These are phyloP conservation scores for Drosophila lutescens DNA, from an alignment of 2,888 invertebrate species.

Conservation along the genomic window DNA sequence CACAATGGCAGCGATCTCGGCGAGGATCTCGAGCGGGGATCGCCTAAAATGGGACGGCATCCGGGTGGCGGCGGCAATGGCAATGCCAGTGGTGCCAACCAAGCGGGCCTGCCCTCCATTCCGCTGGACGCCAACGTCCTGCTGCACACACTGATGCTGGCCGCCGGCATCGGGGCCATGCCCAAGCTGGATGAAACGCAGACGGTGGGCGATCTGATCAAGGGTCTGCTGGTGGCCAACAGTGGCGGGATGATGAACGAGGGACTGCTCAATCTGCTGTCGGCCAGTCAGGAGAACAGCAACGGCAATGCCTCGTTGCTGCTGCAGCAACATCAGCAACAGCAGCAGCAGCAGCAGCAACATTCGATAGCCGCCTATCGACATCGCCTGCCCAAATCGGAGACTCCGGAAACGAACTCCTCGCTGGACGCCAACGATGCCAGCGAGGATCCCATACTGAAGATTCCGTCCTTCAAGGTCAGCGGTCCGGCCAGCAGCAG, in stretches of 20 bases:
- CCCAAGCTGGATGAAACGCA: conserved; percentile 79
- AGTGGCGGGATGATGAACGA: conserved; percentile 61
- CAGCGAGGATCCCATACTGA: conserved; percentile 90
- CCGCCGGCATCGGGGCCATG: conserved; percentile 72
- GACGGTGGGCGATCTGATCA: conserved; percentile 81
- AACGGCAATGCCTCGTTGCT: conserved; percentile 62
- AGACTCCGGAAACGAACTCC: conserved; percentile 85
- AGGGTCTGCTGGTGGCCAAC: conserved; percentile 78
- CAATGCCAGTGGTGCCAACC: conserved; percentile 21
- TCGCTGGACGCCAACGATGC: conserved; percentile 82
- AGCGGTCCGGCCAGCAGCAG: conserved; percentile 80
- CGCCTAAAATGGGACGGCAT: conserved; percentile 54
- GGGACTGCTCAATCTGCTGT: conserved; percentile 53
- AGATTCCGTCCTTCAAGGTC: conserved; percentile 96
- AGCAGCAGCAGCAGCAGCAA: conserved; percentile 72
- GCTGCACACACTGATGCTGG: conserved; percentile 81
- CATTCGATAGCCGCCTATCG: conserved; percentile 75
- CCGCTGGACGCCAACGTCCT: conserved; percentile 77
- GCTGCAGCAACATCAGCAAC: conserved; percentile 67
- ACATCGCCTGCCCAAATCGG: conserved; percentile 83
- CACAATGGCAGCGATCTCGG: conserved; percentile 74
- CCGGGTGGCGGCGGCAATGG: conserved; percentile 38
- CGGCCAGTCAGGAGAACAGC: conserved; percentile 53
- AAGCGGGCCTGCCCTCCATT: conserved; percentile 53
- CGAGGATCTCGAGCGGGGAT: conserved; percentile 49